Evolutionary conservation across 2,888 invertebrate genomes (phyloP).

Genomic region (Anoncus sp.): DNA sequence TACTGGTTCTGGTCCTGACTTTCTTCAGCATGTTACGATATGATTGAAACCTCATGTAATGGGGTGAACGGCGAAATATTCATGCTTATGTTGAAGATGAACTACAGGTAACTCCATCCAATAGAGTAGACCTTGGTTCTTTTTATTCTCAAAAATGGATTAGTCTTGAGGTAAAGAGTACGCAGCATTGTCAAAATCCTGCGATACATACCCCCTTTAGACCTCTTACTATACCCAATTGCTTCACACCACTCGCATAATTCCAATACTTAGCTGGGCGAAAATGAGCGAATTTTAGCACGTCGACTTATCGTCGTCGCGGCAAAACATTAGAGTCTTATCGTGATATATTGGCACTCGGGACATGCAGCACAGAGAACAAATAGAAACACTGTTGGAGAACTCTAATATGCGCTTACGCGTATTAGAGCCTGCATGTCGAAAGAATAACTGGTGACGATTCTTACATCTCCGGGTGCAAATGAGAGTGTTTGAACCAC

Average conservation of each 20-base stretch:
- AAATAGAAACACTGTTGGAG: conserved; percentile 4
- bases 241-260: neutral
- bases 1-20: conserved; percentile 30
- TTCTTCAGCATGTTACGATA: no score
- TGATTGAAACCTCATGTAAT: neutral
- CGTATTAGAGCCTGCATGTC: conserved; percentile 34
- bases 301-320: conserved; percentile 45
- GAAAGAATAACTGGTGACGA: conserved; percentile 9
- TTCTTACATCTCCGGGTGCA: conserved; percentile 11
- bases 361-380: conserved; percentile 7
- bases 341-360: conserved; percentile 40
- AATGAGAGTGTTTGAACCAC: conserved; percentile 14
- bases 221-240: neutral
- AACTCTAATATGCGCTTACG: neutral
- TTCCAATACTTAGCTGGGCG: conserved; percentile 2
- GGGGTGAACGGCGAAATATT: no score
- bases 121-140: neutral
- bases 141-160: neutral
- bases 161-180: neutral
- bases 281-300: conserved; percentile 48
- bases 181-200: neutral
- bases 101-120: neutral
- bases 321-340: conserved; percentile 44
- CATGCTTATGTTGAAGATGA: no score
- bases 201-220: neutral